Evolutionary conservation across 2,797 vertebrate species (phyloP), one percentile per base, ranked within the genome.

Genomic region (Chanos chanos): DNA sequence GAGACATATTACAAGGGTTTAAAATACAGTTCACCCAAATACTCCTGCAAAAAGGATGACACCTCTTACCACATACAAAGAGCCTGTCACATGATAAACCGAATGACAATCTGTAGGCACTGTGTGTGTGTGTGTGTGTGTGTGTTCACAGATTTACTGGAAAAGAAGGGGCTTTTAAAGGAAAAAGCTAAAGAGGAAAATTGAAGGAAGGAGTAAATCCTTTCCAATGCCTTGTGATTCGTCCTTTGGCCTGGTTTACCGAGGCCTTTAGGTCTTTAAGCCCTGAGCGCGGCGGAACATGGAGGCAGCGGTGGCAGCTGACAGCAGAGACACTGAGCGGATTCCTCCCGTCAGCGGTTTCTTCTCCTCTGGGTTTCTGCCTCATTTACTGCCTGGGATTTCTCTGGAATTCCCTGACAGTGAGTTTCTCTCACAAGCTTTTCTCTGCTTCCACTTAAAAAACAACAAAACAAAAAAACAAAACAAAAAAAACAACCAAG

Each of bases 291-390:
- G 62, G 4, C 4, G 31, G 27, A 25, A 37, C 44, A 28, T 41
- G 60, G 75, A 66, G 64, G 64, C 66, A 59, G 74, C n/a, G 64
- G 73, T 74, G 36, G 66, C 71, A 76, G 63, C 67, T 41, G 36
- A 31, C 13, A 31, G 21, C n/a, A 43, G n/a, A 9, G 39, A 52
- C n/a, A n/a, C n/a, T n/a, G 64, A 66, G 77, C 47, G 41, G 76
- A 80, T 87, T 85, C 74, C 79, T 76, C 73, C 78, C 76, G 77
- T 85, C 82, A 86, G 82, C 83, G 70, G 58, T 84, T 86, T 83
- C 73, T 77, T 79, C 82, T 82, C 78, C 82, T 80, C 71, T 76
- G 68, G 76, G 76, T 80, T 77, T 72, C 72, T 56, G 53, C 54
- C 71, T 85, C 81, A 86, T 85, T 84, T 83, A 87, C 83, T 76